Evolutionary conservation across 2,113 vertebrate genomes (phyloP).

Genomic region (Cathartes aura): DNA sequence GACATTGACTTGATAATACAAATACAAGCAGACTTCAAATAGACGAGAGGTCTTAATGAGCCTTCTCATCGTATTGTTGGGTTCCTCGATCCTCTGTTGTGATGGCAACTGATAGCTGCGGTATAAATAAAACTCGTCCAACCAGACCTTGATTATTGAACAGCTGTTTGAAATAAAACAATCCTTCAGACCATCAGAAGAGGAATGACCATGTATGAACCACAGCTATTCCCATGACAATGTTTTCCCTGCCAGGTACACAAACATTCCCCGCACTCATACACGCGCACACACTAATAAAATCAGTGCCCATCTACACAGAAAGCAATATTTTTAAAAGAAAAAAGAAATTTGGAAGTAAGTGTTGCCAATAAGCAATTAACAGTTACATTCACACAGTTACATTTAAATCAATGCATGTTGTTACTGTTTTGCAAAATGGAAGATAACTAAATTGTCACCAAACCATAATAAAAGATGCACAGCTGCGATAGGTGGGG

Average conservation of each 20-base stretch:
- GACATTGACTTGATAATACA: not conserved
- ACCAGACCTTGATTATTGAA: not conserved
- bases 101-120: accelerated
- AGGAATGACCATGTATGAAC: not conserved
- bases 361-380: not conserved
- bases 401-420: not conserved
- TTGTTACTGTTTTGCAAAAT: not conserved
- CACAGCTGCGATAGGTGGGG: not conserved
- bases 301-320: not conserved
- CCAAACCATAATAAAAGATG: not conserved
- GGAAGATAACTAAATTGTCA: not conserved
- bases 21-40: not conserved
- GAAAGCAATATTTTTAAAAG: not conserved
- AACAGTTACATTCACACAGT: not conserved
- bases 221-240: not conserved
- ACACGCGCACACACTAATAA: not conserved
- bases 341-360: not conserved
- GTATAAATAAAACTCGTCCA: not conserved
- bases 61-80: not conserved
- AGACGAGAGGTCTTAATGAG: not conserved
- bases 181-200: not conserved
- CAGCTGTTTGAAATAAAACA: not conserved
- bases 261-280: not conserved
- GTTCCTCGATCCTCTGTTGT: not conserved
- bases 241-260: conserved; percentile 17